Evolutionary conservation across 2,113 vertebrate genomes (phyloP).

Genomic region (Antigone vipio): DNA sequence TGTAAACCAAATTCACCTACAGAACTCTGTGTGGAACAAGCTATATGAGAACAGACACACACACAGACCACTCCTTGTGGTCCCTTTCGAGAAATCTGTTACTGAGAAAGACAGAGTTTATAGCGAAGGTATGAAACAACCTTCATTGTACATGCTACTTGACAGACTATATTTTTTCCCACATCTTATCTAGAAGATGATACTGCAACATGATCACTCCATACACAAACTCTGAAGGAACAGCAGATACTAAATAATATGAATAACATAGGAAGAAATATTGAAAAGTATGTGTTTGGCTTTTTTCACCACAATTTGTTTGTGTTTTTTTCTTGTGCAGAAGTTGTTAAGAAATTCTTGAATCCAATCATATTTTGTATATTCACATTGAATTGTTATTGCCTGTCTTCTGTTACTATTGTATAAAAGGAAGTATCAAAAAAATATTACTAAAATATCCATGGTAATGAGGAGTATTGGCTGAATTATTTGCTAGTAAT

Average conservation of each 20-base stretch:
- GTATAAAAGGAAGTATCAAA: not conserved
- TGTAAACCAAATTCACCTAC: not conserved
- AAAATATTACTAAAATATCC: not conserved
- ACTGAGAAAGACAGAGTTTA: not conserved
- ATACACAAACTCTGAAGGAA: not conserved
- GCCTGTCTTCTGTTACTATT: not conserved
- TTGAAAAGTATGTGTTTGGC: not conserved
- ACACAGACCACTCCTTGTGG: too few species aligned
- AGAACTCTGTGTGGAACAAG: not conserved
- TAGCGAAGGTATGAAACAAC: not conserved
- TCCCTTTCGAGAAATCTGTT: not conserved
- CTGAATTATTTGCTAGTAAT: not conserved
- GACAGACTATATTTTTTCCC: not conserved
- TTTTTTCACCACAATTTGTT: not conserved
- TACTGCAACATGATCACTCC: not conserved
- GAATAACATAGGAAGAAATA: not conserved
- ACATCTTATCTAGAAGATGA: not conserved
- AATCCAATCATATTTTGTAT: not conserved
- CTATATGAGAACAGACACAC: not conserved
- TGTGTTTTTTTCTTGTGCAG: not conserved
- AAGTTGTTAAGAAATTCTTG: not conserved
- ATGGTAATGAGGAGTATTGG: not conserved
- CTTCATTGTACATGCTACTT: not conserved
- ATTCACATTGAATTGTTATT: not conserved
- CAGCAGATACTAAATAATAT: not conserved